A percentile compares a stretch with the other conserved stretches of the same genome.
Conservation (phyloP, 2,113 vertebrate genomes). For the Scolopax mira region DNA sequence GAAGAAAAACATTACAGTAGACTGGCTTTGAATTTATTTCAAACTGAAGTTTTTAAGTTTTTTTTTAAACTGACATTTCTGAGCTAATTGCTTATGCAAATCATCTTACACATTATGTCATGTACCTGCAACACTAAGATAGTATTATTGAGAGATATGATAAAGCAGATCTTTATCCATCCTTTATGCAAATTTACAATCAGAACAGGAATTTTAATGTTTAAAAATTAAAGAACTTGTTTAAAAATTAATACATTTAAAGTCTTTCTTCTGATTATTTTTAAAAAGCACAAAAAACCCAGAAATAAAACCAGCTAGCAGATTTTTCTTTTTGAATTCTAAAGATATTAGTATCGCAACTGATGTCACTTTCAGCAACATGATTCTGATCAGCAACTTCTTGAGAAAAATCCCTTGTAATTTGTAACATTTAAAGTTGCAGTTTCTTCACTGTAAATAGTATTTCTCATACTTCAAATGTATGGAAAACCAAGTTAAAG, state of each 20-base stretch:
- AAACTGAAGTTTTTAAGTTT: not conserved
- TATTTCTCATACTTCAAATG: not conserved
- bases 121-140: not conserved
- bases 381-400: not conserved
- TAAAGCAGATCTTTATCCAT: not conserved
- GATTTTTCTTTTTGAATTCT: not conserved
- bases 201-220: constrained; percentile 12
- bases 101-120: constrained; percentile 11
- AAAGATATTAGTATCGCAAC: not conserved
- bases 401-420: not conserved
- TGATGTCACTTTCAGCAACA: not conserved
- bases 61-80: constrained; percentile 34
- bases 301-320: not conserved
- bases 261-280: constrained; percentile 14
- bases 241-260: constrained; percentile 58
- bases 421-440: not conserved
- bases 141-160: not conserved
- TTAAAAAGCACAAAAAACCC: not conserved
- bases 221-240: constrained; percentile 63
- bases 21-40: not conserved
- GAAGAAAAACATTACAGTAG: not conserved
- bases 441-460: not conserved
- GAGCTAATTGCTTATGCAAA: not conserved
- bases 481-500: not conserved
- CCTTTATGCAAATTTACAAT: constrained; percentile 7